These are phyloP conservation scores for Xanthorhoe designata DNA, from an alignment of 2,888 invertebrate genomes.

Conservation along the genomic window DNA sequence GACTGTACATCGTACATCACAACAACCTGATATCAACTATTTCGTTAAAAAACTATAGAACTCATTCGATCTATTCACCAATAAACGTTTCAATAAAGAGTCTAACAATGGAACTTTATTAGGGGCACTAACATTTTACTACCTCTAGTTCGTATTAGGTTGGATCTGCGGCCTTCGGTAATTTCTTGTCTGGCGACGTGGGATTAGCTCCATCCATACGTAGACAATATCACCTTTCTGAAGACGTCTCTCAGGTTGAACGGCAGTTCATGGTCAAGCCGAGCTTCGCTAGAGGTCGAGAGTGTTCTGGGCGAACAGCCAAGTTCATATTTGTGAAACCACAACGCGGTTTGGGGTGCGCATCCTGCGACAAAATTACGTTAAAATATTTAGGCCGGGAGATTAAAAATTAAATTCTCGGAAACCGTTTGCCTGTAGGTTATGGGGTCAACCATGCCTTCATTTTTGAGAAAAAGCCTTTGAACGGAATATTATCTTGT, in stretches of 20 bases:
- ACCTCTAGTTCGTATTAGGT: conserved; percentile 18
- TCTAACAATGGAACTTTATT: conserved; percentile 18
- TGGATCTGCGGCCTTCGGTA: conserved; percentile 16
- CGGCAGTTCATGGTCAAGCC: conserved; percentile 46
- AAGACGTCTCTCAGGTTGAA: conserved; percentile 43
- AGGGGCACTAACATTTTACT: conserved; percentile 21
- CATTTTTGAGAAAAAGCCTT: neutral
- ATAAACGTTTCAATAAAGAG: conserved; percentile 23
- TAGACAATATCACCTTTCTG: conserved; percentile 38
- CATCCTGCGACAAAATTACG: conserved; percentile 43
- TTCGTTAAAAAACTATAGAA: conserved; percentile 29
- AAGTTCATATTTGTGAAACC: conserved; percentile 43
- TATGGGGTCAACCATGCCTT: conserved; percentile 19
- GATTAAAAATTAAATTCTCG: conserved; percentile 23
- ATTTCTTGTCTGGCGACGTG: conserved; percentile 23
- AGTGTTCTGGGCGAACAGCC: conserved; percentile 41
- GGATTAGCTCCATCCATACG: conserved; percentile 26
- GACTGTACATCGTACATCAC: conserved; percentile 39
- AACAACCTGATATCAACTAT: conserved; percentile 40
- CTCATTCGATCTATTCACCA: conserved; percentile 17
- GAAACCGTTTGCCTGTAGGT: conserved; percentile 7
- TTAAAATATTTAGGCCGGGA: conserved; percentile 38
- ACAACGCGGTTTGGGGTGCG: conserved; percentile 37
- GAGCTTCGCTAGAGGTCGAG: conserved; percentile 41
- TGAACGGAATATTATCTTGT: neutral